These are phyloP conservation scores for Moxostoma hubbsi DNA, from an alignment of 2,797 vertebrate species.

Conservation along the genomic window DNA sequence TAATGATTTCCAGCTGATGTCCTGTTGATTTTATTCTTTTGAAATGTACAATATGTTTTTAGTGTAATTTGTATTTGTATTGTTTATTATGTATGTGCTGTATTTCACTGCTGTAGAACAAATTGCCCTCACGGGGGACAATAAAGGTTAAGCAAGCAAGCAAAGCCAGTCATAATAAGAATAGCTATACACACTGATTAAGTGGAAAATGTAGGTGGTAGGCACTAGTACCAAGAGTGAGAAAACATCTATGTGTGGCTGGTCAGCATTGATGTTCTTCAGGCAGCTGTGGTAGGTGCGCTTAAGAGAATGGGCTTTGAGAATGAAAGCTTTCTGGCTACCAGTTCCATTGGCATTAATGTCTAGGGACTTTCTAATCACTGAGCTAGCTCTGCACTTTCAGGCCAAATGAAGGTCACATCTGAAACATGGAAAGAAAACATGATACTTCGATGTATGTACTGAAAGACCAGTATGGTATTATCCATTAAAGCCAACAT, in stretches of 20 bases:
- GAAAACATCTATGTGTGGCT: slow-evolving; percentile 84
- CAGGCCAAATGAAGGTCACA: slow-evolving; percentile 83
- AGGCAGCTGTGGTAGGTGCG: slow-evolving; percentile 75
- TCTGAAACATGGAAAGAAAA: slow-evolving; percentile 65
- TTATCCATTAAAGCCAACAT: no score
- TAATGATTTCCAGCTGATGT: no score
- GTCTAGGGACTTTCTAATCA: slow-evolving; percentile 70
- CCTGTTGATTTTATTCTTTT: no score
- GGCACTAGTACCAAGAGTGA: slow-evolving; percentile 42
- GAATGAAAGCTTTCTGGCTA: slow-evolving; percentile 63
- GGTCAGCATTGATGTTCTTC: slow-evolving; percentile 83
- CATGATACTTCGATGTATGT: not conserved
- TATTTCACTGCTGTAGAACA: no score
- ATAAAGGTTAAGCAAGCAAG: no score
- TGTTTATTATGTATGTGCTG: no score
- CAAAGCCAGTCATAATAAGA: not conserved
- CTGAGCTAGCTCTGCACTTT: slow-evolving; percentile 61
- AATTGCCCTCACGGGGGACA: no score
- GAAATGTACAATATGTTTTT: no score
- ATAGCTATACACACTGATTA: not conserved
- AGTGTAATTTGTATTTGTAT: no score
- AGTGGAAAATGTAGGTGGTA: not conserved
- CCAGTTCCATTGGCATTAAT: slow-evolving; percentile 66
- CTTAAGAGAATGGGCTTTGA: slow-evolving; percentile 74
- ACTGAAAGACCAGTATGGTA: no score